phyloP scores from a whole-genome alignment of 2,113 vertebrate genomes.

The Sebastes schlegelii region DNA sequence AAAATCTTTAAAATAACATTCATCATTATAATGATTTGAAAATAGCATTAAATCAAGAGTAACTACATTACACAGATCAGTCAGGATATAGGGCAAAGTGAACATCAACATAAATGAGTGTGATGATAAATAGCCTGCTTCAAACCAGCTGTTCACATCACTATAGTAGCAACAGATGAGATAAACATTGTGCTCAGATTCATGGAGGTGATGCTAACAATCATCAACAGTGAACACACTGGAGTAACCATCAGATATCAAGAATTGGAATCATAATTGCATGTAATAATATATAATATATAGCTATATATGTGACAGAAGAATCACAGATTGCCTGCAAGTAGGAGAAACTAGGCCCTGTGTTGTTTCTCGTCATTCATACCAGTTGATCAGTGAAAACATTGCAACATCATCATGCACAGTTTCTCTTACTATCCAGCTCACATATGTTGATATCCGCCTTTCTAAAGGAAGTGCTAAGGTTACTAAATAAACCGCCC shows the following conservation, averaged over 20 bases:
- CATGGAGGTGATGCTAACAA: background rate
- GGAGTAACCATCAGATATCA: background rate
- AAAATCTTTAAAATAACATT: no score
- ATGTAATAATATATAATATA: background rate
- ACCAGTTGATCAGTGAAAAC: constrained; percentile 65
- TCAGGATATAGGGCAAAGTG: no score
- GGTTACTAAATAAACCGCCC: background rate
- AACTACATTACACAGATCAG: no score
- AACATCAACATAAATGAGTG: no score
- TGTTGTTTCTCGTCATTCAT: constrained; percentile 68
- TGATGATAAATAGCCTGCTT: background rate
- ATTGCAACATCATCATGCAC: constrained; percentile 61
- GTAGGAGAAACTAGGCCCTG: constrained; percentile 50
- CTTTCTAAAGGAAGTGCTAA: background rate
- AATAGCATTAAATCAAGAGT: no score
- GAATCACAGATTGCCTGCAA: constrained; percentile 27
- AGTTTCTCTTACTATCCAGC: background rate
- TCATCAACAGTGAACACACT: background rate
- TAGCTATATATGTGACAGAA: background rate
- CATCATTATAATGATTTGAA: no score
- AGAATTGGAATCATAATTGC: no score
- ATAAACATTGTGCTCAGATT: constrained; percentile 39
- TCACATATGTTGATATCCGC: background rate
- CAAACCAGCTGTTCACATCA: constrained; percentile 21
- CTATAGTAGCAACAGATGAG: constrained; percentile 49